These are phyloP conservation scores for Thomomys bottae DNA, from an alignment of 2,113 vertebrate species.

Conservation along the genomic window DNA sequence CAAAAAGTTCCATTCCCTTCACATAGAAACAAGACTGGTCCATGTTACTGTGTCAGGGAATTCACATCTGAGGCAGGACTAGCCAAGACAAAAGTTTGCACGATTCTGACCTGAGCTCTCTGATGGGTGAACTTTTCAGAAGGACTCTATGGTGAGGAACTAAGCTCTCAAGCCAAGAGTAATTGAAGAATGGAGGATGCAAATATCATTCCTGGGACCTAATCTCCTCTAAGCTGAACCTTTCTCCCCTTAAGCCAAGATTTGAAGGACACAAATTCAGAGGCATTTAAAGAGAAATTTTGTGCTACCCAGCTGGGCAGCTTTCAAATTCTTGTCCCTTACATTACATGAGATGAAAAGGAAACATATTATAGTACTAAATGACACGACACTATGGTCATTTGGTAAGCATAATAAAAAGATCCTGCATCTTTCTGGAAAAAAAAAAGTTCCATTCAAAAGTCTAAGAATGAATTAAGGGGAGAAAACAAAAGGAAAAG, in stretches of 20 bases:
- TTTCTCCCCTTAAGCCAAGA: not conserved
- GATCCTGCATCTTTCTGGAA: not conserved
- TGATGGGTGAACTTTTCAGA: not conserved
- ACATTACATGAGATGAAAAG: not conserved
- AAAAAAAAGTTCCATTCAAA: not conserved
- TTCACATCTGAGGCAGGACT: not conserved
- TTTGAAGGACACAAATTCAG: not conserved
- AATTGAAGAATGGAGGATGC: not conserved
- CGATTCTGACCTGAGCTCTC: not conserved
- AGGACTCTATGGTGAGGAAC: not conserved
- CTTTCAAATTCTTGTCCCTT: not conserved
- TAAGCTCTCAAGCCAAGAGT: not conserved
- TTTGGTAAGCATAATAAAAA: not conserved
- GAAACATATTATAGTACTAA: not conserved
- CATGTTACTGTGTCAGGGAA: not conserved
- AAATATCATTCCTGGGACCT: not conserved
- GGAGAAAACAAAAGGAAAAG: not conserved
- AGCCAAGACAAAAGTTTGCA: not conserved
- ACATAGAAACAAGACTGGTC: not conserved
- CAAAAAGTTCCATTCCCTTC: no score
- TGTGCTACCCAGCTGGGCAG: not conserved
- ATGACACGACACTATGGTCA: not conserved
- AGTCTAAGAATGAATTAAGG: not conserved
- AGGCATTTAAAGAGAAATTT: not conserved
- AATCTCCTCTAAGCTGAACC: not conserved